Evolutionary conservation across 2,797 vertebrate genomes (phyloP), one percentile per base, ranked within the genome.

Genomic region (Xiphophorus birchmanni): DNA sequence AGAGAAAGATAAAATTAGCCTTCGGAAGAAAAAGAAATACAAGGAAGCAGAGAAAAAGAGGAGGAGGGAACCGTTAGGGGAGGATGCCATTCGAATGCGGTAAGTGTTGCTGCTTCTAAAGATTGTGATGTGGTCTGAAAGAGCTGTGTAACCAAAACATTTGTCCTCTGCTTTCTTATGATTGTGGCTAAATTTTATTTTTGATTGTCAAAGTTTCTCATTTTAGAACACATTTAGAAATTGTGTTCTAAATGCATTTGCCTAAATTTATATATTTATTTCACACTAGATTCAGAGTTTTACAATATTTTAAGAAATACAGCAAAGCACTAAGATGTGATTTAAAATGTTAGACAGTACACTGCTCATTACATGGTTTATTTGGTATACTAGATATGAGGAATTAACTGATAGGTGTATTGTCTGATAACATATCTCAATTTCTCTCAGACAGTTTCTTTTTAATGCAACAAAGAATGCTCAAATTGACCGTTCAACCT

Each of bases 1-100:
- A 78, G 94, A 91, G 81, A 94, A 88, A 1, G 95, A 94, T 13
- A 95, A 91, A 86, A 88, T 80, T 73, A 88, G 87, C 63, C 74
- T 94, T 82, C 94, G 93, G 89, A 95, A 95, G 45, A 96, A 95
- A 89, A 95, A 95, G 90, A 96, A 95, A 84, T 93, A 89, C 1
- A 96, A 96, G 86, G 96, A 96, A 78, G 90, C 93, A 0, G 95
- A 96, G 52, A 96, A 96, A 8, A 96, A 94, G 84, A 93, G 95
- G 26, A 93, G 97, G 56, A 93, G 96, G 78, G 97, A 97, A 21
- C 97, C 97, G 0, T 92, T 97, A n/a, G 97, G 97, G 8, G 96
- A 98, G 92, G 97, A 98, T 6, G 95, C 96, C 79, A 96, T 98
- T 0, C 88, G 96, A 12, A 96, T 98, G 92, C 92, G 96, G 97